Evolutionary conservation across 1,140 invertebrate species (phyloP), one percentile per base, ranked within the genome.

Genomic region (Trachelipus rathkii): DNA sequence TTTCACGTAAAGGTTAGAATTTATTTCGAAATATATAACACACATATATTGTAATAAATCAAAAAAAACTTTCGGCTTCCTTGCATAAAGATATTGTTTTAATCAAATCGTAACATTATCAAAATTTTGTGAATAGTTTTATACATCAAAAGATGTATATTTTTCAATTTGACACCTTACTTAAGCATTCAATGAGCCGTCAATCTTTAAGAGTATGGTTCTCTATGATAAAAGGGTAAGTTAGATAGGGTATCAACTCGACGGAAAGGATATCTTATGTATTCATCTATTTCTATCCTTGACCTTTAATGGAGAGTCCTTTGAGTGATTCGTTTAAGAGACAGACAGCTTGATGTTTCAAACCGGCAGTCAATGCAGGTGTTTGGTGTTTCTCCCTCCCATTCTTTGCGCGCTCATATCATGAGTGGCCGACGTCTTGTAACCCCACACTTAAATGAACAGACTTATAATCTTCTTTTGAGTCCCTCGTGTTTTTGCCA

Each of bases 281-380:
- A 33, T 33, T 33, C 33, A 60, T 19, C 50, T 8, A 19, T 60
- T 13, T 60, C 50, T 2, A 60, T 60, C 50, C 50, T 60, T 60
- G 50, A 60, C 50, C 50, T 60, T 13, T 60, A 60, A 60, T 60
- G 3, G 33, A 60, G 50, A 13, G 11, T 60, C 50, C 19, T 60
- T 60, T 19, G 50, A 19, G 50, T 60, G 50, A 60, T 60, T 60
- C 50, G 50, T 60, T 19, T 60, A 60, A 13, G 50, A 60, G 50
- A 19, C 11, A 60, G 50, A 60, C 50, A 60, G 50, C 8, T 60
- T 60, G 50, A 60, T 60, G 50, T 60, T 33, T 60, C 50, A 60
- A 60, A 60, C 50, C 19, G 19, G 50, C 50, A 60, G 50, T 19
- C 50, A 60, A 60, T 60, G 50, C 50, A 60, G 50, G 50, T 60